These are phyloP conservation scores for Fulica atra DNA, from an alignment of 2,113 vertebrate genomes.

Conservation along the genomic window DNA sequence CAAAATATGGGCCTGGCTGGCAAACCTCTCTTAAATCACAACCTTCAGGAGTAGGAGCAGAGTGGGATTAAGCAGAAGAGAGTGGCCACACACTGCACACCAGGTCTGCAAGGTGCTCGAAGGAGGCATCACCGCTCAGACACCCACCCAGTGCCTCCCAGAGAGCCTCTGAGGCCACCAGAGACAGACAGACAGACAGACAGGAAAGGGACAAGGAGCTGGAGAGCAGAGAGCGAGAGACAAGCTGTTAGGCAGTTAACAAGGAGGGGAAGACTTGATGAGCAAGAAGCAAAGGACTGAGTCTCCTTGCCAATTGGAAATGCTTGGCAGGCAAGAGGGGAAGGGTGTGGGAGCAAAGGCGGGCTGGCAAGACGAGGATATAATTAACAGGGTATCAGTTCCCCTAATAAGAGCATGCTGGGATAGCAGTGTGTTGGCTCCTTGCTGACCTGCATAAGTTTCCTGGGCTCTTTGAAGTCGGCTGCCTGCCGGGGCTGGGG, in stretches of 20 bases:
- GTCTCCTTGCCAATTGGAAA: rapidly evolving
- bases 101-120: background rate
- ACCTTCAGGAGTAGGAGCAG: background rate
- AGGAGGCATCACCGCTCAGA: background rate
- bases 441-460: background rate
- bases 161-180: background rate
- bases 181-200: background rate
- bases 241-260: background rate
- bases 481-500: background rate
- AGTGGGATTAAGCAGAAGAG: background rate
- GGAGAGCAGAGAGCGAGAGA: background rate
- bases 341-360: background rate
- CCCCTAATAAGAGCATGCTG: background rate
- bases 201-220: background rate
- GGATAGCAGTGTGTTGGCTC: background rate
- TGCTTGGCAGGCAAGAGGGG: background rate
- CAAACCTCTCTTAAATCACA: background rate
- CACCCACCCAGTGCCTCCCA: background rate
- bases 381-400: background rate
- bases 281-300: background rate
- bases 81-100: rapidly evolving
- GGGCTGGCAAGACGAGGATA: background rate
- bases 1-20: background rate
- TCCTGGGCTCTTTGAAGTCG: background rate
- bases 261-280: background rate